Percentiles rank a stretch among this genome's conserved stretches.
These are phyloP conservation scores for Gymnothorax reevesii DNA, from an alignment of 2,797 vertebrate species.

Conservation along the genomic window DNA sequence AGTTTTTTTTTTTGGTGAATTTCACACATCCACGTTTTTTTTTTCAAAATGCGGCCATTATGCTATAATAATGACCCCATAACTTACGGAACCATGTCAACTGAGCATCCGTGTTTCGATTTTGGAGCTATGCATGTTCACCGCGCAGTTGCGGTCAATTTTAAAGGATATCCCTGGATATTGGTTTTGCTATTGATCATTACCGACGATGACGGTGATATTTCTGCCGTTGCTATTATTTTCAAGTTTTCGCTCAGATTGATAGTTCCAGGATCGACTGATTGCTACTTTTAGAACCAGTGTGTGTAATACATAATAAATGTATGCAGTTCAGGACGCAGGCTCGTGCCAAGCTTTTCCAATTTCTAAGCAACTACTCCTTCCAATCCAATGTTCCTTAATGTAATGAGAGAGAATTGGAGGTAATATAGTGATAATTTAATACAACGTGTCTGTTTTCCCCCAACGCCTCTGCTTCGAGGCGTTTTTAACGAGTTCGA, in stretches of 20 bases:
- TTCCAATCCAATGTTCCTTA: slow-evolving; percentile 73
- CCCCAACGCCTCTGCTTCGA: slow-evolving; percentile 59
- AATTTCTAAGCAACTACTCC: slow-evolving; percentile 64
- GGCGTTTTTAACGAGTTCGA: slow-evolving; percentile 59
- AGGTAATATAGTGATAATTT: slow-evolving; percentile 84
- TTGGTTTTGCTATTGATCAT: slow-evolving; percentile 40
- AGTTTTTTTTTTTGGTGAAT: no score
- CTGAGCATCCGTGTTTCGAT: neutral
- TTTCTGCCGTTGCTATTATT: slow-evolving; percentile 43
- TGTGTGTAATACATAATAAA: slow-evolving; percentile 61
- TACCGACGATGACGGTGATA: slow-evolving; percentile 30
- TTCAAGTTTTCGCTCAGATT: slow-evolving; percentile 58
- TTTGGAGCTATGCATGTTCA: neutral
- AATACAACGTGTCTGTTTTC: slow-evolving; percentile 71
- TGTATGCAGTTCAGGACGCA: slow-evolving; percentile 60
- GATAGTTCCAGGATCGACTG: slow-evolving; percentile 52
- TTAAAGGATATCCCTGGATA: neutral
- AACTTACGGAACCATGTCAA: no score
- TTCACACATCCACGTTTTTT: no score
- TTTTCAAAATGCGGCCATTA: no score
- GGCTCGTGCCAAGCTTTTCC: slow-evolving; percentile 64
- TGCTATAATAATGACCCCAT: no score
- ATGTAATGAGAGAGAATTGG: slow-evolving; percentile 81
- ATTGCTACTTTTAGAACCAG: slow-evolving; percentile 45
- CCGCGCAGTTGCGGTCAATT: neutral